These are phyloP conservation scores for Zenarchopterus dispar DNA, from an alignment of 2,797 vertebrate genomes.

Conservation along the genomic window DNA sequence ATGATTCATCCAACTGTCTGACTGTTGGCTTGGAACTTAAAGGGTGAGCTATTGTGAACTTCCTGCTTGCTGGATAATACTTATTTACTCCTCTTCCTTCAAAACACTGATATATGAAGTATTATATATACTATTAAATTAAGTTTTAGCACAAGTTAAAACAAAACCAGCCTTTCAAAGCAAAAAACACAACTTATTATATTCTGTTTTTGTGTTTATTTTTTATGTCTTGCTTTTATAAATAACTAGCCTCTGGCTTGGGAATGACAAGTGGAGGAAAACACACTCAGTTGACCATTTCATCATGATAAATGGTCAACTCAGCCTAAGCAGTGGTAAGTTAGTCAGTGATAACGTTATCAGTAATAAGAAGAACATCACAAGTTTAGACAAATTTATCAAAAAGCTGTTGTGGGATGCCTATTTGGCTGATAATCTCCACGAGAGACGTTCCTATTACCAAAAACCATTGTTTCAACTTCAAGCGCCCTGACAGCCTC, in stretches of 20 bases:
- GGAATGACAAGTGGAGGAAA: constrained; percentile 10
- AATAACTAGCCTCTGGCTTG: neutral
- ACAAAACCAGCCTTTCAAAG: constrained; percentile 6
- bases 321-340: neutral
- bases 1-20: constrained; percentile 23
- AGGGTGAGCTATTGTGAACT: constrained; percentile 24
- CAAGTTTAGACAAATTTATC: neutral
- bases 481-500: constrained; percentile 17
- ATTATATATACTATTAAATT: too few species aligned
- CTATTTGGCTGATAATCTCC: neutral
- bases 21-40: constrained; percentile 21
- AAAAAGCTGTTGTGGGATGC: neutral
- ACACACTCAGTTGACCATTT: constrained; percentile 20
- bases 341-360: too few species aligned
- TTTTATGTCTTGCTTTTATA: neutral
- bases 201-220: constrained; percentile 1
- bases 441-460: constrained; percentile 15
- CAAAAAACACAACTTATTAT: constrained; percentile 8
- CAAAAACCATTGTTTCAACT: constrained; percentile 5
- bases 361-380: neutral
- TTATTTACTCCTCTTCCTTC: neutral
- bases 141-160: too few species aligned
- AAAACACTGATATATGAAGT: neutral
- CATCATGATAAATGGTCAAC: constrained; percentile 26
- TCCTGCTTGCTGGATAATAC: constrained; percentile 14